These are phyloP conservation scores for Chrysina gloriosa DNA, from an alignment of 2,888 invertebrate species.

Conservation along the genomic window DNA sequence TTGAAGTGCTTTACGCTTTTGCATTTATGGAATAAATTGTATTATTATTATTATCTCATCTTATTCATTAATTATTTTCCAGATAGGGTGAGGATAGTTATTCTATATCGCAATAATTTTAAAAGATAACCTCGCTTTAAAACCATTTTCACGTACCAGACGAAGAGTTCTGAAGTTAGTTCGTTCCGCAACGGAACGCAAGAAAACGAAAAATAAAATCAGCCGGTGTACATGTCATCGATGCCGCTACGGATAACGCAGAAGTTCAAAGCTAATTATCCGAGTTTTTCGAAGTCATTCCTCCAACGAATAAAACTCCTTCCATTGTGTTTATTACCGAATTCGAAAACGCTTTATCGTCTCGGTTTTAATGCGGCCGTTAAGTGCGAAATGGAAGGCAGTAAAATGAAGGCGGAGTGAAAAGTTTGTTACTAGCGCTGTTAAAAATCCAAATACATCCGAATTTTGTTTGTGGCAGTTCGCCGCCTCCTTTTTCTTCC, in stretches of 20 bases:
- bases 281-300: slow-evolving; percentile 7
- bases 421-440: slow-evolving; percentile 14
- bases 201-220: not conserved
- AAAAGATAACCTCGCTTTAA: not conserved
- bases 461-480: slow-evolving; percentile 9
- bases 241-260: slow-evolving; percentile 13
- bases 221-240: slow-evolving; percentile 6
- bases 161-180: no score
- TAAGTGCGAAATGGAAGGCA: slow-evolving; percentile 2
- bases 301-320: slow-evolving; percentile 8
- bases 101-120: not conserved
- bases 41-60: no score
- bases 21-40: no score
- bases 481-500: not conserved
- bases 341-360: slow-evolving; percentile 26
- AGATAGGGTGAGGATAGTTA: not conserved
- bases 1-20: no score
- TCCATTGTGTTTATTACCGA: slow-evolving; percentile 18
- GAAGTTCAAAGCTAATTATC: slow-evolving; percentile 18
- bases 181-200: no score
- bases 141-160: no score
- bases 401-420: slow-evolving; percentile 6
- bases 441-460: slow-evolving; percentile 22
- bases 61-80: not conserved
- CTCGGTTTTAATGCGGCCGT: slow-evolving; percentile 24